A percentile compares a stretch with the other conserved stretches of the same genome.
Conservation (phyloP, 2,888 invertebrate species). For the Thymelicus acteon region DNA sequence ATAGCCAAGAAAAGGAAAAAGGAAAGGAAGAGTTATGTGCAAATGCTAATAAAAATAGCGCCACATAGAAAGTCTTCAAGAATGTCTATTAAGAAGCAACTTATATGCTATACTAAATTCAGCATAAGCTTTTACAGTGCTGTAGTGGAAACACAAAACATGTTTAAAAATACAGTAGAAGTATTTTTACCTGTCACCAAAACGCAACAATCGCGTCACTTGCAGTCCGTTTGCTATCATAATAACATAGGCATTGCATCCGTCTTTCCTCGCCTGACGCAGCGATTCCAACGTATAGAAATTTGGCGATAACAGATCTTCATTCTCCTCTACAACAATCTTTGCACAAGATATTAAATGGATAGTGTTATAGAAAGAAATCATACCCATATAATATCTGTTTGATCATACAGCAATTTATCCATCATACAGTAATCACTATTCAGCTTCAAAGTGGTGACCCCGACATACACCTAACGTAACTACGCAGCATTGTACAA, state of each 20-base stretch:
- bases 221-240: slow-evolving; percentile 90
- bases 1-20: too few relatives aligned
- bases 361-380: not conserved
- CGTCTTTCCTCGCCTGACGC: slow-evolving; percentile 83
- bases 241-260: slow-evolving; percentile 89
- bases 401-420: not conserved
- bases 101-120: too few relatives aligned
- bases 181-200: slow-evolving; percentile 86
- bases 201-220: slow-evolving; percentile 87
- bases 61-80: too few relatives aligned
- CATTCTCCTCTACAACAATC: slow-evolving; percentile 85
- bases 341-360: slow-evolving; percentile 50
- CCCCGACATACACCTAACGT: too few relatives aligned
- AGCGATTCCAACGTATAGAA: slow-evolving; percentile 84
- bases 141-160: too few relatives aligned
- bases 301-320: slow-evolving; percentile 87
- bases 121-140: too few relatives aligned
- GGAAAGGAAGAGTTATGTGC: slow-evolving; percentile 21
- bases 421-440: too few relatives aligned
- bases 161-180: too few relatives aligned
- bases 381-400: not conserved
- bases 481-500: too few relatives aligned
- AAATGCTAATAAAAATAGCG: too few relatives aligned
- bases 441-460: too few relatives aligned
- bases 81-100: too few relatives aligned